These are phyloP conservation scores for Phyllotis vaccarum DNA, from an alignment of 2,797 vertebrate species.

Conservation along the genomic window DNA sequence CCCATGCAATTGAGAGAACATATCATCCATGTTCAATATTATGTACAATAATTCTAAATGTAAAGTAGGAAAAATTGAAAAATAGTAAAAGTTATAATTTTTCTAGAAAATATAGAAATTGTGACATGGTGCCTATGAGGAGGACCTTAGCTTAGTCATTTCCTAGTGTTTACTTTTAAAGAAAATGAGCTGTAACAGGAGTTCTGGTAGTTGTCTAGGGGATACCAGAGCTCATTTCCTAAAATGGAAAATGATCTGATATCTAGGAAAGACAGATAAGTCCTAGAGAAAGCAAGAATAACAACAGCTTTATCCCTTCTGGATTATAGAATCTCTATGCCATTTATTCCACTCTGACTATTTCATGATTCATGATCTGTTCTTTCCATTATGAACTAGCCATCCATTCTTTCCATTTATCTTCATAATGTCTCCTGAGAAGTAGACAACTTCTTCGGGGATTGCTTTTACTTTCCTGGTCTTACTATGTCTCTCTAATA, in stretches of 20 bases:
- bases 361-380: neutral
- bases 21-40: neutral
- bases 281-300: neutral
- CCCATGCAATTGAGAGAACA: neutral
- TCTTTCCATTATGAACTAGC: too few species aligned
- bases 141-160: neutral
- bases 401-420: neutral
- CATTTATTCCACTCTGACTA: neutral
- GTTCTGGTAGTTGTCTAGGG: accelerated
- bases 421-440: neutral
- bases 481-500: neutral
- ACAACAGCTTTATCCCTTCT: neutral
- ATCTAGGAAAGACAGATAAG: neutral
- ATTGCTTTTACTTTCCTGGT: neutral
- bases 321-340: neutral
- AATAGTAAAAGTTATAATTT: neutral
- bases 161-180: neutral
- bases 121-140: too few species aligned
- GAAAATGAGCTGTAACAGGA: neutral
- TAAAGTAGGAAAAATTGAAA: neutral
- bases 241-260: neutral
- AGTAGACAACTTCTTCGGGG: neutral
- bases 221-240: neutral
- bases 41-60: neutral
- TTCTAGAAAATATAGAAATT: neutral